Evolutionary conservation across 2,797 vertebrate species (phyloP).

Genomic region (Silurus aristotelis): DNA sequence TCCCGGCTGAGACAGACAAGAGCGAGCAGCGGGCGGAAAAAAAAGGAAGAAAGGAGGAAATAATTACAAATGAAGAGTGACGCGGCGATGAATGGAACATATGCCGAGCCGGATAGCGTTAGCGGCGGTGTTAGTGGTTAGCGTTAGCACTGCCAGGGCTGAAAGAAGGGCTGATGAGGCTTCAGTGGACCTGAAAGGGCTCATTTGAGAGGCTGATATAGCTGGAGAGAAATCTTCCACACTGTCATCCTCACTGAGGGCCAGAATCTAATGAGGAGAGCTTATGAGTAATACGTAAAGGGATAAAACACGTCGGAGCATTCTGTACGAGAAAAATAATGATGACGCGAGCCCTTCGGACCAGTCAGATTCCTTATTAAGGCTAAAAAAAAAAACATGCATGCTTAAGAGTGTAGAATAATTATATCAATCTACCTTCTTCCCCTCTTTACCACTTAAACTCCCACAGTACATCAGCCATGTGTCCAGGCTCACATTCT

Average conservation of each 20-base stretch:
- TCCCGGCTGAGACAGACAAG: slow-evolving; percentile 62
- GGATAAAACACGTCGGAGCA: not conserved
- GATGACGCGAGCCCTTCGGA: not conserved
- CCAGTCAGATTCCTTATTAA: not conserved
- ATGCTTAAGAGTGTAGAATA: not conserved
- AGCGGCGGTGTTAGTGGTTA: slow-evolving; percentile 64
- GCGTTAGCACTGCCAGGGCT: slow-evolving; percentile 65
- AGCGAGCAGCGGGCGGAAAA: slow-evolving; percentile 46
- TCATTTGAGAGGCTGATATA: slow-evolving; percentile 23
- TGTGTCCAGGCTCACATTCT: not conserved
- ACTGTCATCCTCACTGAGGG: slow-evolving; percentile 34
- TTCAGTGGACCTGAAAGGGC: slow-evolving; percentile 30
- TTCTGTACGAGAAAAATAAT: slow-evolving; percentile 8
- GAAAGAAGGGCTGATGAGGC: slow-evolving; percentile 33
- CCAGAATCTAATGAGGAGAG: slow-evolving; percentile 30
- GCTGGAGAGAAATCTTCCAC: slow-evolving; percentile 34
- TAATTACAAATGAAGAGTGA: slow-evolving; percentile 96
- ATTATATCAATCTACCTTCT: not conserved
- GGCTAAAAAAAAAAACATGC: not conserved
- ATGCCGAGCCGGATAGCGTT: slow-evolving; percentile 83
- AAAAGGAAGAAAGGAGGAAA: slow-evolving; percentile 70
- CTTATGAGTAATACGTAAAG: slow-evolving; percentile 5
- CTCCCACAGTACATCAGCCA: not conserved
- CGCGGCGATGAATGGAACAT: slow-evolving; percentile 90
- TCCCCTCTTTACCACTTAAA: not conserved